Base-by-base conservation (phyloP, 2,113 vertebrate genomes). In the Macrotus californicus region DNA sequence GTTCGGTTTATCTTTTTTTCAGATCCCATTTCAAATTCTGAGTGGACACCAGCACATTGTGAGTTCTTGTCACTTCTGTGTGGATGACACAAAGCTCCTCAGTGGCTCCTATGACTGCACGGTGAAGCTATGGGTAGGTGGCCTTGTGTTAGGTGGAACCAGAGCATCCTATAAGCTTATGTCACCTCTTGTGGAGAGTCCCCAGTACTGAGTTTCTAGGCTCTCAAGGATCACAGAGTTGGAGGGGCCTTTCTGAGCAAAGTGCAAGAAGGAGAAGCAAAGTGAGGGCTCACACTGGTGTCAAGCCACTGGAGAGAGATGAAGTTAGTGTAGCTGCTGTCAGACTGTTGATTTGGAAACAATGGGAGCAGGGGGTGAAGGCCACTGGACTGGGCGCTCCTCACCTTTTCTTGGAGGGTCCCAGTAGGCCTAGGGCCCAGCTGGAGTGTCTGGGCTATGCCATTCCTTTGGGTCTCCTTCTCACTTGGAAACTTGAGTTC, bases 31-130 rank as follows among this genome's bases (percentile, higher is more conserved):
- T 93, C 96, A 97, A 89, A 92, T 98, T 43, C 76, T 98, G 85
- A 88, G 16, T 6, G 98, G 97, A 81, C 98, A 98, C 31, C 12
- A 87, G 1, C 67, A 96, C 4, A 16, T 61, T 2, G 98, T 98
- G 91, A 98, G 88, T 34, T 98, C 97, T 96, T 98, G 98, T 77
- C 96, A 97, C 61, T 98, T 98, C 84, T 98, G 98, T 75, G 97
- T 93, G 85, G 94, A 98, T 13, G 98, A 98, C 94, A 97, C 97
- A 0, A 98, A 97, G 96, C 24, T 98, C n/a, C 67, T 98, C 84
- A 98, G 97, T 1, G 61, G 97, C 61, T 98, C 97, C 94, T 97
- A 96, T 0, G 97, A 98, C 82, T 72, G 80, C 94, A 97, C 97
- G 0, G 91, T 98, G 82, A 98, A 97, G 89, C 96, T 98, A 54